Percentiles rank a stretch among this genome's conserved stretches.
These are phyloP conservation scores for Mercenaria mercenaria DNA, from an alignment of 1,140 invertebrate species.

Conservation along the genomic window DNA sequence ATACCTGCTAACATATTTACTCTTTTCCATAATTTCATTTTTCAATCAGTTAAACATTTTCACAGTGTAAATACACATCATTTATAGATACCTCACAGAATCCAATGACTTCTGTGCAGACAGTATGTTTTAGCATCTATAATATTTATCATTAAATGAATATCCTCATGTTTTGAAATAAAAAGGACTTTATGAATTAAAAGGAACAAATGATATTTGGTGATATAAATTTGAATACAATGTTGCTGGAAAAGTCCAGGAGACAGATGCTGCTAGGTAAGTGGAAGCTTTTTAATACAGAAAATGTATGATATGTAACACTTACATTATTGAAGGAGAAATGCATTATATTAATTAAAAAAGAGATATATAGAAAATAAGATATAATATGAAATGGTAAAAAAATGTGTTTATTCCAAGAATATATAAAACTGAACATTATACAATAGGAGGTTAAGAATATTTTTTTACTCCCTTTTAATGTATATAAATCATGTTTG, in stretches of 20 bases:
- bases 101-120: background rate
- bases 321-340: background rate
- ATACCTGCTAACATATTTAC: slow-evolving; percentile 21
- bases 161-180: slow-evolving; percentile 29
- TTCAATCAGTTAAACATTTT: slow-evolving; percentile 15
- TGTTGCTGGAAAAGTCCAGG: slow-evolving; percentile 49
- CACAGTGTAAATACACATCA: slow-evolving; percentile 19
- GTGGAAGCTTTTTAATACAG: background rate
- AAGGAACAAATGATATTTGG: slow-evolving; percentile 53
- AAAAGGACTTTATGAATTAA: background rate
- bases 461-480: too few relatives aligned
- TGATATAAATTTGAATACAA: slow-evolving; percentile 56
- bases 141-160: background rate
- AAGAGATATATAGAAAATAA: too few relatives aligned
- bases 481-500: too few relatives aligned
- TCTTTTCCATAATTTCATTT: slow-evolving; percentile 37
- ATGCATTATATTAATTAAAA: too few relatives aligned
- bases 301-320: background rate
- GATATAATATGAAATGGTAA: too few relatives aligned
- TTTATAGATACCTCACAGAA: slow-evolving; percentile 3
- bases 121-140: background rate
- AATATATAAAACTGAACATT: too few relatives aligned
- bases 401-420: too few relatives aligned
- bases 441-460: too few relatives aligned
- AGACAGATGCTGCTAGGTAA: slow-evolving; percentile 45